These are phyloP conservation scores for Phrynosoma blainvillii DNA, from an alignment of 2,113 vertebrate species.

Conservation along the genomic window DNA sequence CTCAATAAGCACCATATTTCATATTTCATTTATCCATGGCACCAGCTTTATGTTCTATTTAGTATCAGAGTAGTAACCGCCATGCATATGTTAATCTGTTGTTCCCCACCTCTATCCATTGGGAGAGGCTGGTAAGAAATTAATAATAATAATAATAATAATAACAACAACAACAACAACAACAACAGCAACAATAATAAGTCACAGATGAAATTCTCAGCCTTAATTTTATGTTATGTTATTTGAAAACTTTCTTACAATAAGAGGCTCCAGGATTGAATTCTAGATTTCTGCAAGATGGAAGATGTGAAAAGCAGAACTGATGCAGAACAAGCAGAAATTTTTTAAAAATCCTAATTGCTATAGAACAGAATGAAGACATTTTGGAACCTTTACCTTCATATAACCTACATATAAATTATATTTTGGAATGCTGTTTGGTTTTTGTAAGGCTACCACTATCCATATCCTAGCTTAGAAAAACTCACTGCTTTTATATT, in stretches of 20 bases:
- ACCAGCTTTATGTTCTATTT: no score
- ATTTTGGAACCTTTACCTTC: not conserved
- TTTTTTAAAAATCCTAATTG: not conserved
- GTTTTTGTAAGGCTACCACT: not conserved
- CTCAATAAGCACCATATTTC: fast-evolving
- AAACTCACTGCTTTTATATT: no score
- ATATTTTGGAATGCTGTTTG: not conserved
- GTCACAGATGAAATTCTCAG: no score
- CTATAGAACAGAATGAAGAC: not conserved
- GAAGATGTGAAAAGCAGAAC: not conserved
- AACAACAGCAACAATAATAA: no score
- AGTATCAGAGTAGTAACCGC: no score
- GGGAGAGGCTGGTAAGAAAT: no score
- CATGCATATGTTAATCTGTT: no score
- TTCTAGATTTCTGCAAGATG: not conserved
- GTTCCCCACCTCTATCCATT: no score
- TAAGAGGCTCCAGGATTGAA: not conserved
- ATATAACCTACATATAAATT: not conserved
- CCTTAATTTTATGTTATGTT: not conserved
- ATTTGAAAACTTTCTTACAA: not conserved
- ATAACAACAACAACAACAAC: no score
- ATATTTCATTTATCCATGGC: no score
- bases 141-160: no score
- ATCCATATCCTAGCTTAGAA: not conserved
- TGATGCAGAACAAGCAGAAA: not conserved